Conservation (phyloP, 1,140 invertebrate species). For the Drosophila punjabiensis region DNA sequence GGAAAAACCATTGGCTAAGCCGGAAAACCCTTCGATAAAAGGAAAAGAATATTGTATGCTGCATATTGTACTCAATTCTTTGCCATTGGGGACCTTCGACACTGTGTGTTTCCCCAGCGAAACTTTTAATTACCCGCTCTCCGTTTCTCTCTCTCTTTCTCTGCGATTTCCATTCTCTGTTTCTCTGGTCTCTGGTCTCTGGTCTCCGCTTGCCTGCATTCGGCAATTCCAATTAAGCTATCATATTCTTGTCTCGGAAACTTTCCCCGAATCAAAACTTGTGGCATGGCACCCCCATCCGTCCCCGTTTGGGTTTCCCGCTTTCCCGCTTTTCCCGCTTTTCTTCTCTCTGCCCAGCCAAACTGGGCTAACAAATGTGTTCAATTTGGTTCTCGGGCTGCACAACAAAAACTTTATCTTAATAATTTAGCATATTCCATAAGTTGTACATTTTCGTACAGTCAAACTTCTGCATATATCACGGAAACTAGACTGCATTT, state of each 20-base stretch:
- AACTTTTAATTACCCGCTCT: conserved; percentile 58
- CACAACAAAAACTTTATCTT: conserved; percentile 55
- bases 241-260: conserved; percentile 59
- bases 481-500: conserved; percentile 4
- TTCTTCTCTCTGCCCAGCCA: not conserved
- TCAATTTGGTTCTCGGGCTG: conserved; percentile 35
- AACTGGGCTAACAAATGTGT: conserved; percentile 55
- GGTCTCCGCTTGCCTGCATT: conserved; percentile 25
- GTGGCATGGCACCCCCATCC: conserved; percentile 28
- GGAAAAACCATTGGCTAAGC: conserved; percentile 9
- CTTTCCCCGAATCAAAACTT: conserved; percentile 56
- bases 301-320: not conserved
- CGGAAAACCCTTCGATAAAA: conserved; percentile 14
- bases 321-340: not conserved
- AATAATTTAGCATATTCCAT: conserved; percentile 47
- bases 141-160: conserved; percentile 6
- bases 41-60: conserved; percentile 2
- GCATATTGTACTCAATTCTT: conserved; percentile 20
- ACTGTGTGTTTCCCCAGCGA: conserved; percentile 30
- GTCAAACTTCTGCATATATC: conserved; percentile 6
- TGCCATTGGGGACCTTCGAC: conserved; percentile 33
- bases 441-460: conserved; percentile 26
- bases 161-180: conserved; percentile 21
- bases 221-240: conserved; percentile 61
- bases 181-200: conserved; percentile 12